Evolutionary conservation across 2,113 vertebrate species (phyloP).

Genomic region (Lycaon pictus): DNA sequence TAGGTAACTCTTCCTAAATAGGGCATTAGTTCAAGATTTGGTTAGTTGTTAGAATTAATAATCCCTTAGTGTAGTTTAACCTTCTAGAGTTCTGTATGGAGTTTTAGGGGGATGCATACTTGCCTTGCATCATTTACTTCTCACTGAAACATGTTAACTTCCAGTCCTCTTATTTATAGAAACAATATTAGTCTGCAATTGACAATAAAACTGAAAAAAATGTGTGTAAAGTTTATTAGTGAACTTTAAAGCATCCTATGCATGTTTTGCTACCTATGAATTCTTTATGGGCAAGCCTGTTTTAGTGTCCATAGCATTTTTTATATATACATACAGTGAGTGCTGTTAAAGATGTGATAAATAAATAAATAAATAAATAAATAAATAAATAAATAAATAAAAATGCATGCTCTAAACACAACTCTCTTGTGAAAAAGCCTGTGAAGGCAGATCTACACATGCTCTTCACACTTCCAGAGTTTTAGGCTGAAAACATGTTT

Average conservation of each 20-base stretch:
- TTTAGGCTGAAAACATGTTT: not conserved
- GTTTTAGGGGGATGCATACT: not conserved
- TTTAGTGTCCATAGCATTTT: not conserved
- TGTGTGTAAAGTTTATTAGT: not conserved
- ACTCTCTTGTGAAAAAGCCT: not conserved
- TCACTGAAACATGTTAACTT: not conserved
- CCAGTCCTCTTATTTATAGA: not conserved
- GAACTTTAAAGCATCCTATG: not conserved
- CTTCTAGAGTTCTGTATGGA: not conserved
- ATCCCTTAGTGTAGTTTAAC: not conserved
- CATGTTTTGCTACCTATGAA: not conserved
- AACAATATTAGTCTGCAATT: not conserved
- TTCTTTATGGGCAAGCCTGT: not conserved
- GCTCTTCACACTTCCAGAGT: not conserved
- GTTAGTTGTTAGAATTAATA: not conserved
- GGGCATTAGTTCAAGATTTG: not conserved
- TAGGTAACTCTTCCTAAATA: not conserved
- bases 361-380: not conserved
- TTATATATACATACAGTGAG: not conserved
- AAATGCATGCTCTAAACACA: not conserved
- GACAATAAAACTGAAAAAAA: not conserved
- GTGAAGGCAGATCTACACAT: not conserved
- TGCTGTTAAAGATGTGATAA: not conserved
- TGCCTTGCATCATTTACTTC: constrained; percentile 27
- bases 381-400: not conserved